Evolutionary conservation across 2,888 invertebrate species (phyloP).

Genomic region (Polymixis flavicincta): DNA sequence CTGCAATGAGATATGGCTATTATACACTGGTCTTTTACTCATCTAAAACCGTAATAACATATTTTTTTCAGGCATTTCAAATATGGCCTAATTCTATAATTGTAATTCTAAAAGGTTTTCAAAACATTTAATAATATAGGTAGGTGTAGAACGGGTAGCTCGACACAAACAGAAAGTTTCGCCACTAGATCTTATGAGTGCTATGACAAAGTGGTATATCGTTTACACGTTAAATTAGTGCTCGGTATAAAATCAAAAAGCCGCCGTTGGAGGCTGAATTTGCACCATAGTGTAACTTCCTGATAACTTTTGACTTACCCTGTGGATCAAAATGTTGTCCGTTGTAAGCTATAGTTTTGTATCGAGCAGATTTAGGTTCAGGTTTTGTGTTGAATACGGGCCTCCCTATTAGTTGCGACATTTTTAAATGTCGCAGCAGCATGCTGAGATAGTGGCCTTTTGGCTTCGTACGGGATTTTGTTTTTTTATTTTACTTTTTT

Average conservation of each 20-base stretch:
- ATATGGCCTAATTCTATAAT: not conserved
- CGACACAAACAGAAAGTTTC: conserved; percentile 60
- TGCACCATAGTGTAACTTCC: conserved; percentile 61
- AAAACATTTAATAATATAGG: conserved; percentile 18
- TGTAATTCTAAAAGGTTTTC: conserved; percentile 9
- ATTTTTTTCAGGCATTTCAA: not conserved
- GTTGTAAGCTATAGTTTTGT: not conserved
- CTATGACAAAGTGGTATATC: conserved; percentile 78
- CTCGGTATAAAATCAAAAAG: conserved; percentile 82
- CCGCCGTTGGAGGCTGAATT: conserved; percentile 60
- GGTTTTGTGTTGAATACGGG: not conserved
- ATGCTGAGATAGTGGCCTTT: no score
- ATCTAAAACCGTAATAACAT: not conserved
- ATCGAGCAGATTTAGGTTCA: not conserved
- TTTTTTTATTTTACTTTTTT: no score
- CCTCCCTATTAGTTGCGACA: no score
- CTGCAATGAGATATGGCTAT: not conserved
- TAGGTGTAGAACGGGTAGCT: conserved; percentile 17
- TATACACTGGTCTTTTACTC: not conserved
- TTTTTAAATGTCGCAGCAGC: no score
- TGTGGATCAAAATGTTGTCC: not conserved
- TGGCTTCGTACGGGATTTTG: no score
- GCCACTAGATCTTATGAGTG: conserved; percentile 65
- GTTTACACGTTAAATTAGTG: conserved; percentile 80
- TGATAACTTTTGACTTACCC: not conserved